Evolutionary conservation across 2,888 invertebrate species (phyloP), one percentile per base, ranked within the genome.

Genomic region (Meta bourneti): DNA sequence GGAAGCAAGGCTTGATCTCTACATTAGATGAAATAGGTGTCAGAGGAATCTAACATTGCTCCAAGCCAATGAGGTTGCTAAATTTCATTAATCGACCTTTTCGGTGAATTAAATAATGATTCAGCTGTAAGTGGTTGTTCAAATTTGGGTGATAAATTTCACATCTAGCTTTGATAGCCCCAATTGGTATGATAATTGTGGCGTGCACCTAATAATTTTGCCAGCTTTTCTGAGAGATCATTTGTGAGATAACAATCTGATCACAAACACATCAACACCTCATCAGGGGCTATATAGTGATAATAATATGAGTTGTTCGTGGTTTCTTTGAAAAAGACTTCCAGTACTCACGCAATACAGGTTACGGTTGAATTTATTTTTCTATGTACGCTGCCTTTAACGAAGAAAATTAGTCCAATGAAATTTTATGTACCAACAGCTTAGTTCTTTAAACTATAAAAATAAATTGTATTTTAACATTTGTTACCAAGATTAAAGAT

Each of bases 161-260:
- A 52, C 81, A 78, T 69, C 49, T 69, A 48, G 20, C 51, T 86
- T 61, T 71, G 70, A 49, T 78, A 61, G 11, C 48, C 16, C 49
- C 78, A 20, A 71, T 77, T 51, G 86, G 77, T 84, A 84, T 84
- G 86, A 86, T 86, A 86, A 86, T 86, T 86, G 86, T 70, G 86
- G 34, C 77, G 19, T 75, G 54, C 75, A 54, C 84, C 74, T 61
- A 34, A 61, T 69, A 54, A 71, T 78, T 69, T 54, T 51, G 70
- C 51, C 13, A 20, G 69, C 78, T 19, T 49, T 51, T 86, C 0
- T 5, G 34, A 86, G 7, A 78, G 69, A 77, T 52, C 7, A 51
- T 78, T 78, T 70, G 13, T 16, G 16, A 71, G 78, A 86, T 86
- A 86, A 86, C 77, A 78, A 86, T 86, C 86, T 86, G 70, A 77